These are phyloP conservation scores for Sylvia atricapilla DNA, from an alignment of 2,113 vertebrate species.

Conservation along the genomic window DNA sequence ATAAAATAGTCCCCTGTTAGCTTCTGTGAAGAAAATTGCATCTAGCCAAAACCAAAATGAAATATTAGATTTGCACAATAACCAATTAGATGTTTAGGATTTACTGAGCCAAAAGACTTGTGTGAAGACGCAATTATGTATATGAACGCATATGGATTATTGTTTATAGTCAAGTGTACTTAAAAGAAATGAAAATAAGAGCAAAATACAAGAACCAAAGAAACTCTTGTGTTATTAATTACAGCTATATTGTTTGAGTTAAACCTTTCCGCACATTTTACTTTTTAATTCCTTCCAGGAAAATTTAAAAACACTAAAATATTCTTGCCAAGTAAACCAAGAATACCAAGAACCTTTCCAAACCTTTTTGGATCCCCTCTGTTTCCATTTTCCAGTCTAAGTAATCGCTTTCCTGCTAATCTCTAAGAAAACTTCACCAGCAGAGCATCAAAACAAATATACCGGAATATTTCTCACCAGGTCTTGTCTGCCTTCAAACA, in stretches of 20 bases:
- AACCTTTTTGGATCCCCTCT: not conserved
- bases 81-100: not conserved
- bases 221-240: not conserved
- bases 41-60: not conserved
- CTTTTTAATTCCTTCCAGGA: not conserved
- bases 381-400: not conserved
- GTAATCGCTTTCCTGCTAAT: not conserved
- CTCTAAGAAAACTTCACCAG: not conserved
- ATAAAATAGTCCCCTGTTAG: not conserved
- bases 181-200: not conserved
- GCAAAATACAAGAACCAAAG: not conserved
- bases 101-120: not conserved
- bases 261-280: accelerated
- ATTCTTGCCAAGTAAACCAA: not conserved
- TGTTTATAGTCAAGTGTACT: not conserved
- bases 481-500: not conserved
- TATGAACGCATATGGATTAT: not conserved
- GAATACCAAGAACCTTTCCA: not conserved
- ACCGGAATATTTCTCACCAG: not conserved
- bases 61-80: not conserved
- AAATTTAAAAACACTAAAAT: not conserved
- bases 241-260: not conserved
- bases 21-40: not conserved
- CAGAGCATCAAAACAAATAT: not conserved
- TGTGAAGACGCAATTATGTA: not conserved